Evolutionary conservation across 2,888 invertebrate species (phyloP).

Genomic region (Hydraecia micacea): DNA sequence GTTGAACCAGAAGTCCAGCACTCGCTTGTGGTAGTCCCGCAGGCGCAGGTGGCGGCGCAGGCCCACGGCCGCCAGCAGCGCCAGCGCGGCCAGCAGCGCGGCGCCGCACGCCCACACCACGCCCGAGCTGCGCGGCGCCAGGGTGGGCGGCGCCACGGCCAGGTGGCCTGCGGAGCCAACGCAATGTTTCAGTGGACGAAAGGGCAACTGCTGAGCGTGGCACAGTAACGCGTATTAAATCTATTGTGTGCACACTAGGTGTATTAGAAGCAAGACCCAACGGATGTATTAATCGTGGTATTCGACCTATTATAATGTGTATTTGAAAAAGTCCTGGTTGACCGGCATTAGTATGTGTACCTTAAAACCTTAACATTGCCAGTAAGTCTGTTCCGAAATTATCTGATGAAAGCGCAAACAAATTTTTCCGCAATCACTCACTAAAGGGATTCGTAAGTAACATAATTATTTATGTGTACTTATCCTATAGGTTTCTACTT

Average conservation of each 20-base stretch:
- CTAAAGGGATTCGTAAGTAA: too few relatives aligned
- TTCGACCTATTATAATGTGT: neutral
- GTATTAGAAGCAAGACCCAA: neutral
- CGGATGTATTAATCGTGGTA: neutral
- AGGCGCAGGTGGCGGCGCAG: constrained; percentile 41
- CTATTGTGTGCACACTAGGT: neutral
- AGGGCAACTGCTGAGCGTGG: neutral
- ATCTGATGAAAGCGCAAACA: too few relatives aligned
- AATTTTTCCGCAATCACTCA: too few relatives aligned
- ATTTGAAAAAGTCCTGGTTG: neutral
- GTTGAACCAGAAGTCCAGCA: constrained; percentile 65
- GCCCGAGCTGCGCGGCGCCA: constrained; percentile 26
- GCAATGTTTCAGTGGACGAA: neutral
- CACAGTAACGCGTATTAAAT: neutral
- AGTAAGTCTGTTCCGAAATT: too few relatives aligned
- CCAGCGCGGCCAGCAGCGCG: constrained; percentile 42
- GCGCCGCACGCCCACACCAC: constrained; percentile 51
- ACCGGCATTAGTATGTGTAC: neutral
- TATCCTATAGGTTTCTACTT: too few relatives aligned
- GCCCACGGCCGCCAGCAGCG: constrained; percentile 47
- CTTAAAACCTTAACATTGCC: too few relatives aligned
- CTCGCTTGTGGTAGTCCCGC: constrained; percentile 60
- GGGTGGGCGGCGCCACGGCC: neutral
- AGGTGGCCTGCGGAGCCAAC: constrained; percentile 22
- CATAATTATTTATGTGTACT: too few relatives aligned